phyloP scores from a whole-genome alignment of 2,797 vertebrate genomes.

The Gastrophryne carolinensis region DNA sequence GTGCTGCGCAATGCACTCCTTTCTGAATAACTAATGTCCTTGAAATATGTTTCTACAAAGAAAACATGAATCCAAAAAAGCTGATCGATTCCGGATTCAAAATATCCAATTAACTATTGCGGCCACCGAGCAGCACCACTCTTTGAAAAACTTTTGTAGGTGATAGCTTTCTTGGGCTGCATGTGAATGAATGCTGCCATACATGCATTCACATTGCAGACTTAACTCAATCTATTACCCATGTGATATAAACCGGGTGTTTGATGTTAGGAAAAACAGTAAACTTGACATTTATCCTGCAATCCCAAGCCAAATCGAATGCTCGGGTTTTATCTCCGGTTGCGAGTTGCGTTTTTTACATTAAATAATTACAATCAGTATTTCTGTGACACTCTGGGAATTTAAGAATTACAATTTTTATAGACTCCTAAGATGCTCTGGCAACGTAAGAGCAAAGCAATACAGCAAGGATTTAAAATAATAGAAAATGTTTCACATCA shows the following conservation, averaged over 20 bases:
- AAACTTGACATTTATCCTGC: slow-evolving; percentile 54
- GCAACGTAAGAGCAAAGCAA: slow-evolving; percentile 73
- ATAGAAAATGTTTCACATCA: slow-evolving; percentile 83
- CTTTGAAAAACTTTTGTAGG: slow-evolving; percentile 50
- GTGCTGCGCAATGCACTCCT: slow-evolving; percentile 29
- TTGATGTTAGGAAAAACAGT: slow-evolving; percentile 50
- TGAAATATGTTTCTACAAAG: slow-evolving; percentile 43
- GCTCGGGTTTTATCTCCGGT: slow-evolving; percentile 46
- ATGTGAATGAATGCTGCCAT: slow-evolving; percentile 19
- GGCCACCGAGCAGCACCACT: slow-evolving; percentile 9
- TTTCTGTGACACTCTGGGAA: slow-evolving; percentile 50
- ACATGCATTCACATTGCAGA: slow-evolving; percentile 37
- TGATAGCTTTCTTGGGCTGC: slow-evolving; percentile 37
- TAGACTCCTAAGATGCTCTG: slow-evolving; percentile 48
- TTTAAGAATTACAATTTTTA: slow-evolving; percentile 55
- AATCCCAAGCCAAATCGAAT: slow-evolving; percentile 51
- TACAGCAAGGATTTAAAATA: slow-evolving; percentile 78
- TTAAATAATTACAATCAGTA: slow-evolving; percentile 53
- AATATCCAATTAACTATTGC: slow-evolving; percentile 53
- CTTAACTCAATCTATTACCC: slow-evolving; percentile 49
- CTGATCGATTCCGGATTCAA: slow-evolving; percentile 40
- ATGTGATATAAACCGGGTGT: slow-evolving; percentile 32
- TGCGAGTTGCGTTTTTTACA: slow-evolving; percentile 53
- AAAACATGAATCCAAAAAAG: slow-evolving; percentile 26
- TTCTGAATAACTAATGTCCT: slow-evolving; percentile 52